Evolutionary conservation across 1,140 invertebrate genomes (phyloP), one percentile per base, ranked within the genome.

Genomic region (Cyphomyrmex costatus): DNA sequence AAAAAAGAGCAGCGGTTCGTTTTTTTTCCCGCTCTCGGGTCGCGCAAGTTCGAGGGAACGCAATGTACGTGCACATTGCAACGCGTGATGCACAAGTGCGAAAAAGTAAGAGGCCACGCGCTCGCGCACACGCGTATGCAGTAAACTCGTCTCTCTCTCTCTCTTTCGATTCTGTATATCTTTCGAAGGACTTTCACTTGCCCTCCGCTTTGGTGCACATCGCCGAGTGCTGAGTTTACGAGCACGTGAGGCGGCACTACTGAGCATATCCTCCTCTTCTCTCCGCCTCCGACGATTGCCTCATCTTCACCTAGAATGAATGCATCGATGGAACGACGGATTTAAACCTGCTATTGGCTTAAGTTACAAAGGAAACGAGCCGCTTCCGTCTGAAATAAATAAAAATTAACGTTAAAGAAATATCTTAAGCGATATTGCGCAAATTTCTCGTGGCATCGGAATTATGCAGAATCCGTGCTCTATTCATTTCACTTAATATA

Each of bases 141-240:
- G 8, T 49, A n/a, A 60, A 87, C 87, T 80, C 61, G 61, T 66
- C 36, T 70, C 66, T 70, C 46, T 70, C 66, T 70, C 46, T 70
- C 70, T 56, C 70, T 16, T 6, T 74, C n/a, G 30, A 74, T 74
- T 68, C 33, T 58, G 33, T 79, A 49, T 82, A 86, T 92, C 91
- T 91, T 91, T 92, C 91, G 83, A 88, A 73, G 88, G 73, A 90
- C 89, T 90, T 89, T 90, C 90, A 90, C 86, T 88, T 90, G 87
- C 91, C 87, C 90, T 86, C 88, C 85, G 86, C 89, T 89, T 78
- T 85, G 79, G 83, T 80, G 68, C n/a, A 86, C 86, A 89, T 86
- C 58, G 90, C 88, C 89, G 86, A 90, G 77, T 42, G 88, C 78
- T 68, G 83, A 85, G 85, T 78, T 82, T 77, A 71, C 84, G 86